Evolutionary conservation across 1,140 invertebrate genomes (phyloP).

Genomic region (Glomeris maerens): DNA sequence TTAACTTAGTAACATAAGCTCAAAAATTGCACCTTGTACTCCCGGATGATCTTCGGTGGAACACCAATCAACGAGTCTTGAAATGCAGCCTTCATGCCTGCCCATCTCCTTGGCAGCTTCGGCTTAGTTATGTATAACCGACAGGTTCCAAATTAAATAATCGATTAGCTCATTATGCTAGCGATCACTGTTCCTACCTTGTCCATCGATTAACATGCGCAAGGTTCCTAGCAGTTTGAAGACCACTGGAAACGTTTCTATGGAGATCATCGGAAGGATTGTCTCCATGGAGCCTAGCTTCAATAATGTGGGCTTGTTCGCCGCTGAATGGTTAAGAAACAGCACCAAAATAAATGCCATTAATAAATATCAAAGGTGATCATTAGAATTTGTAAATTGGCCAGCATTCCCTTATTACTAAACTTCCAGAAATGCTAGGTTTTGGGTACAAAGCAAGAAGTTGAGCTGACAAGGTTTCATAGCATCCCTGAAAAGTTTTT

Average conservation of each 20-base stretch:
- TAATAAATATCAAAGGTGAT: too few relatives aligned
- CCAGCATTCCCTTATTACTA: too few relatives aligned
- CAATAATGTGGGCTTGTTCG: conserved; percentile 3
- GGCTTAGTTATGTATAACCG: conserved; percentile 45
- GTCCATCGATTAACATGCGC: conserved; percentile 67
- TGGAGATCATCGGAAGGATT: conserved; percentile 52
- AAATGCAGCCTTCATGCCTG: conserved; percentile 40
- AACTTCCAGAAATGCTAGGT: too few relatives aligned
- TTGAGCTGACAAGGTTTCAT: too few relatives aligned
- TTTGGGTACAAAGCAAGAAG: too few relatives aligned
- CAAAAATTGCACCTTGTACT: conserved; percentile 40
- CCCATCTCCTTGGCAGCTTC: too few relatives aligned
- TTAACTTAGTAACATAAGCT: too few relatives aligned
- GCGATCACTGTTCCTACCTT: conserved; percentile 35
- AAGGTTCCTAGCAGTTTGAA: conserved; percentile 74
- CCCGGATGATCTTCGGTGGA: conserved; percentile 60
- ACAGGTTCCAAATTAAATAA: conserved; percentile 15
- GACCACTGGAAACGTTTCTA: conserved; percentile 60
- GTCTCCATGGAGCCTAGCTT: conserved; percentile 50
- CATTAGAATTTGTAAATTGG: too few relatives aligned
- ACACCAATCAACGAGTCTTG: conserved; percentile 59
- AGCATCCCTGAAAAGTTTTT: too few relatives aligned
- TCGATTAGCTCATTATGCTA: not conserved
- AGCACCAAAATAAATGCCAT: too few relatives aligned
- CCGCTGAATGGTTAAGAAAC: too few relatives aligned